Evolutionary conservation across 2,797 vertebrate species (phyloP).

Genomic region (Darevskia mixta): DNA sequence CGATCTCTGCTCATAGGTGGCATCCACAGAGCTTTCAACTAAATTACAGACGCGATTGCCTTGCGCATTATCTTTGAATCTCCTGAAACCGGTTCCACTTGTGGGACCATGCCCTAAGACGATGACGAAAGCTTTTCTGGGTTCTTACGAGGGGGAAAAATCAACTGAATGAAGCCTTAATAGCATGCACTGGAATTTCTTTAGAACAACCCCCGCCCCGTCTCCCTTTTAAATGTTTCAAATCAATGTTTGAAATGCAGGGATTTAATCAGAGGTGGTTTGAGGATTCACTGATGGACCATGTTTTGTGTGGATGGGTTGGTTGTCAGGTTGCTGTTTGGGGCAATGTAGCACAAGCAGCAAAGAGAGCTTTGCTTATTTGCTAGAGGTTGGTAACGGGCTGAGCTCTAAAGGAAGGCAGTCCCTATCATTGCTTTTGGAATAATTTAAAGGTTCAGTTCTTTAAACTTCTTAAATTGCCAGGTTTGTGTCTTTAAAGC

Average conservation of each 20-base stretch:
- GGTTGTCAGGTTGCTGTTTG: not conserved
- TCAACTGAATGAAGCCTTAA: not conserved
- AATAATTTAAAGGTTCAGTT: not conserved
- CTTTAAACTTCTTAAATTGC: not conserved
- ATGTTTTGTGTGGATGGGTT: not conserved
- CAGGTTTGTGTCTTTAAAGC: not conserved
- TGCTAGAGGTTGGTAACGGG: not conserved
- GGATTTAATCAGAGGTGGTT: not conserved
- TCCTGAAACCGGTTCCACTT: slow-evolving; percentile 35
- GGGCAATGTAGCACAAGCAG: not conserved
- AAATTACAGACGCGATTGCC: not conserved
- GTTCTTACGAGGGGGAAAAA: not conserved
- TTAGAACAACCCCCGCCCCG: not conserved
- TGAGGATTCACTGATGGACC: not conserved
- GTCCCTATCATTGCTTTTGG: not conserved
- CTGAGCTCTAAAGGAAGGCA: not conserved
- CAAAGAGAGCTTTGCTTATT: not conserved
- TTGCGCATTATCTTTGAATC: not conserved
- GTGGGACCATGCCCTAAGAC: not conserved
- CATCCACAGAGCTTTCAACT: not conserved
- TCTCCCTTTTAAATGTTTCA: too few relatives aligned
- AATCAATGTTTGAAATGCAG: not conserved
- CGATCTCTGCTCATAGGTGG: not conserved
- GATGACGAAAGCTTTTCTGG: not conserved
- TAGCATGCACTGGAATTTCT: too few relatives aligned